These are phyloP conservation scores for Morelia viridis DNA, from an alignment of 2,797 vertebrate species.

Conservation along the genomic window DNA sequence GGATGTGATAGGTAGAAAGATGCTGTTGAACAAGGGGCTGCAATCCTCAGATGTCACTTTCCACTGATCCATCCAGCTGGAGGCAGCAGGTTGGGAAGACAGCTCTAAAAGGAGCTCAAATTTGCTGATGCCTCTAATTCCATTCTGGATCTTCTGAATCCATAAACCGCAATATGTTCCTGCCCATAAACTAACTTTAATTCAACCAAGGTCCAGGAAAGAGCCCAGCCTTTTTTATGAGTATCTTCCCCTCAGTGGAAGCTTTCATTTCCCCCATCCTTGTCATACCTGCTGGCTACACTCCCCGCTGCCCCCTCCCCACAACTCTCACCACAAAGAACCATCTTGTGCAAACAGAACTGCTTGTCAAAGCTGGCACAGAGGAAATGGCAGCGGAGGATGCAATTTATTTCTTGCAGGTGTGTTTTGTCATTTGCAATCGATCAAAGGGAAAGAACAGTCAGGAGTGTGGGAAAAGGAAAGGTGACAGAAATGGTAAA, in stretches of 20 bases:
- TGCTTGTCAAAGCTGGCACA: conserved; percentile 6
- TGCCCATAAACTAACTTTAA: neutral
- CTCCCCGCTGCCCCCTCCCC: too few relatives aligned
- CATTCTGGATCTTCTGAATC: neutral
- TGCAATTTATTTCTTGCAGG: conserved; percentile 42
- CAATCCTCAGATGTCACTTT: neutral
- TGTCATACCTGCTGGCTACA: neutral
- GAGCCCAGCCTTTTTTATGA: too few relatives aligned
- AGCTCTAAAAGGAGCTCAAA: neutral
- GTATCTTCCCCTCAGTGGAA: neutral
- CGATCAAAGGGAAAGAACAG: conserved; percentile 28
- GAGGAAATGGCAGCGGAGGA: conserved; percentile 21
- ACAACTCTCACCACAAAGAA: neutral
- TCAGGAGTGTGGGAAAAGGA: conserved; percentile 26
- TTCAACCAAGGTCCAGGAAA: neutral
- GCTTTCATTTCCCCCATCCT: neutral
- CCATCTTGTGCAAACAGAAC: conserved; percentile 8
- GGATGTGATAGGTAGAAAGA: neutral
- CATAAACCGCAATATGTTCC: neutral
- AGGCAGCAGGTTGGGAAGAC: neutral
- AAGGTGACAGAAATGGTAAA: conserved; percentile 45
- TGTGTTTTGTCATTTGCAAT: conserved; percentile 37
- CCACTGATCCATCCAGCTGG: neutral
- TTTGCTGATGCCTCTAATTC: neutral
- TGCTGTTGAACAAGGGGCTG: neutral